A percentile compares a stretch with the other conserved stretches of the same genome.
These are phyloP conservation scores for Urophycis tenuis DNA, from an alignment of 2,797 vertebrate species.

Conservation along the genomic window DNA sequence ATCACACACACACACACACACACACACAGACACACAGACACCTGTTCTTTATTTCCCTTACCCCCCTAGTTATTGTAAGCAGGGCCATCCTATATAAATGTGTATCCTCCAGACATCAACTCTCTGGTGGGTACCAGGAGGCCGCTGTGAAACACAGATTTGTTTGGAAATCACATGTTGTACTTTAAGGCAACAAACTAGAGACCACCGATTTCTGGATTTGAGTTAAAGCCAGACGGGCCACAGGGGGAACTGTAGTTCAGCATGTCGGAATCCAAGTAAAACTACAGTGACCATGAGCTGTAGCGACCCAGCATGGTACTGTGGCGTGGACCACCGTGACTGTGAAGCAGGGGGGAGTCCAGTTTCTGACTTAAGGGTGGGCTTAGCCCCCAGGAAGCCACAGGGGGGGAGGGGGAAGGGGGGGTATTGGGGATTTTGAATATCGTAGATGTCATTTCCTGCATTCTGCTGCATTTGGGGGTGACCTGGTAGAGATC, in stretches of 20 bases:
- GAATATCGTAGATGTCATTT: too few species aligned
- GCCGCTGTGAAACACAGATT: constrained; percentile 15
- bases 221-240: not conserved
- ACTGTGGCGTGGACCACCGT: too few species aligned
- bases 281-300: not conserved
- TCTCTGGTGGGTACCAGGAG: constrained; percentile 9
- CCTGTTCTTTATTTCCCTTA: constrained; percentile 49
- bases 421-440: too few species aligned
- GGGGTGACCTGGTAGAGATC: too few species aligned
- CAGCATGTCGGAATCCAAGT: not conserved
- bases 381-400: too few species aligned
- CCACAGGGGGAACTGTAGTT: not conserved
- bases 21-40: constrained; percentile 30
- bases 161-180: not conserved
- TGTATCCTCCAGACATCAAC: constrained; percentile 36
- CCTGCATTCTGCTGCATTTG: too few species aligned
- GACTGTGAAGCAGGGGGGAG: too few species aligned
- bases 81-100: constrained; percentile 33
- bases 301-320: not conserved
- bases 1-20: constrained; percentile 9
- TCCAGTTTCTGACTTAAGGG: too few species aligned
- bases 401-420: too few species aligned
- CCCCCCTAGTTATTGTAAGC: constrained; percentile 31
- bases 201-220: not conserved
- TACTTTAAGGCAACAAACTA: not conserved